Evolutionary conservation across 1,140 invertebrate species (phyloP).

Genomic region (Conus betulinus): DNA sequence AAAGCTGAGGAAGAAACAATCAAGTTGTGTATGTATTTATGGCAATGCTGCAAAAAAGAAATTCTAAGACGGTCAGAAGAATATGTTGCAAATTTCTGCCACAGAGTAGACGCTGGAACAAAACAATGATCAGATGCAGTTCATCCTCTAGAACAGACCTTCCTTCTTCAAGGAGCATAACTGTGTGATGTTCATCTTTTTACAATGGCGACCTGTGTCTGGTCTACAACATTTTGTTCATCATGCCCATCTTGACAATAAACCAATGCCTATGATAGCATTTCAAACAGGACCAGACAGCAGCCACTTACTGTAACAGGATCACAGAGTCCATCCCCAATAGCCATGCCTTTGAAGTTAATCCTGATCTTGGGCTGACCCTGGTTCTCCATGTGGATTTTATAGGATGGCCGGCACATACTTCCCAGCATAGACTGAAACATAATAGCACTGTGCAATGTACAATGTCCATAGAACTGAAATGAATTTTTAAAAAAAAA

Average conservation of each 20-base stretch:
- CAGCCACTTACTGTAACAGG: constrained; percentile 78
- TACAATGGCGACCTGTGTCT: neutral
- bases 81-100: no score
- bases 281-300: neutral
- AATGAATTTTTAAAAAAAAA: no score
- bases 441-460: no score
- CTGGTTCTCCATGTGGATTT: constrained; percentile 82
- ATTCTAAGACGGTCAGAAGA: no score
- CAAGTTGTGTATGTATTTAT: no score
- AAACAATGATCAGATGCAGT: no score
- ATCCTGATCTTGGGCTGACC: constrained; percentile 63
- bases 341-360: constrained; percentile 81
- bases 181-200: neutral
- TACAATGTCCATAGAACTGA: no score
- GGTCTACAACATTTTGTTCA: neutral
- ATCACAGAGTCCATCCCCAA: constrained; percentile 91
- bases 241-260: neutral
- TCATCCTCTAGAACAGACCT: no score
- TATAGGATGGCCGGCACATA: constrained; percentile 88
- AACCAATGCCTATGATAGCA: neutral
- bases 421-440: constrained; percentile 75
- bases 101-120: no score
- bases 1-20: no score
- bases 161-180: no score
- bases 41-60: no score